Evolutionary conservation across 2,113 vertebrate genomes (phyloP), one percentile per base, ranked within the genome.

Genomic region (Lasiurus cinereus): DNA sequence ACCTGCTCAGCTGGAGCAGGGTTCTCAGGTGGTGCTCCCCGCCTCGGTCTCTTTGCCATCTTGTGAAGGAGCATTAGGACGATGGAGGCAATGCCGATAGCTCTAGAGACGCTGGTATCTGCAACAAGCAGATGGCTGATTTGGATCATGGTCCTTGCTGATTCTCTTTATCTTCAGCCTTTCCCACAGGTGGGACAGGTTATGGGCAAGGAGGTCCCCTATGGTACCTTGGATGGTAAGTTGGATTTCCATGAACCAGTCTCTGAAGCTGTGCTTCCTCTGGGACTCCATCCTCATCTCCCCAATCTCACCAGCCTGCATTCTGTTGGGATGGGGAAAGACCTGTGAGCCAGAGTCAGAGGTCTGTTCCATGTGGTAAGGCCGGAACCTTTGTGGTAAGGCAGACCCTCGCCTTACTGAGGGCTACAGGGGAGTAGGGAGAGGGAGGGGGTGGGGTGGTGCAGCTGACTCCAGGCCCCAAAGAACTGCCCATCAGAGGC

Each of bases 121-220:
- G 0, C 98, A 98, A 67, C 98, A 99, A 8, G 94, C 97, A 0
- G 98, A 96, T 84, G 98, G 97, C 96, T 98, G 98, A 88, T 97
- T 93, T 54, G 97, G 95, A 33, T 97, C 96, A 2, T 0, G 86
- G 98, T 95, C 1, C 98, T 9, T 97, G 98, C 13, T 98, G 98
- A 54, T 98, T 98, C 96, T 98, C 98, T 43, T 98, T 98, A 89
- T 98, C 98, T 29, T 98, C 98, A 62, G 97, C 94, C 94, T 98
- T 98, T 56, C 98, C 98, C 0, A 97, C 62, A 9, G 59, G 95
- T 0, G 97, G 98, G 67, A 80, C 83, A 62, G 98, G 97, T 43
- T 97, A 97, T 10, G 98, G 98, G 88, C 97, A 98, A 1, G 98
- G 86, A 43, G 98, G 97, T 14, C 98, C 98, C 95, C 98, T 98